Base-by-base conservation (phyloP, 2,888 invertebrate species). In the Tetanocera ferruginea region DNA sequence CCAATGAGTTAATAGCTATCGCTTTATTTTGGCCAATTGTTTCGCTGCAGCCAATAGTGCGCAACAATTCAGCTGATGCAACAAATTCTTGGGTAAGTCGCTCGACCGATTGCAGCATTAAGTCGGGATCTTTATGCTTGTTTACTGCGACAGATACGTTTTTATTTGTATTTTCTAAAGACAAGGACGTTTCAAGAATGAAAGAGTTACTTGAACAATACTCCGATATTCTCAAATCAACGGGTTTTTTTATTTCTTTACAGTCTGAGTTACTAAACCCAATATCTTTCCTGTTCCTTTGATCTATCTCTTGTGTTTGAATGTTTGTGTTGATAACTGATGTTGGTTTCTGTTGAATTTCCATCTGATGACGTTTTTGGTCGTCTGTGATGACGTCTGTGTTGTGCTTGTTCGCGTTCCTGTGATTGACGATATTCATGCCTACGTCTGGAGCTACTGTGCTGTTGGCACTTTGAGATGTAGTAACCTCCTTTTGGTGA, bases 51-150 rank as follows among this genome's bases (percentile, higher is more conserved):
- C 83, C 83, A 28, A 83, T 83, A 8, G 85, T 90, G 1, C 92
- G 91, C 81, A 93, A 88, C 79, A 93, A 93, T 80, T 93, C 92
- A 0, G 93, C 93, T 70, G 93, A 93, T 0, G 93, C 92, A 0
- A 94, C 93, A 64, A 93, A 89, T 81, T 93, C 92, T 14, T 93
- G 92, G 0, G 93, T 94, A 23, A 93, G 89, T 23, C 93, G 90
- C 85, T 94, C 93, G 73, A 93, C 90, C 0, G 93, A 93, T 79
- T 93, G 93, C 1, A 94, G 91, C 93, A 93, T 93, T 0, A 93
- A 91, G 83, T 93, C 93, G 0, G 93, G 93, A 89, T 93, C 93
- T 77, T 91, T 90, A 75, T 91, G 92, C 55, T 91, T 90, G 66
- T 91, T 84, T 5, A 52, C 62, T 17, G 79, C 51, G 37, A 69